phyloP scores from a whole-genome alignment of 2,797 vertebrate species.

The Chiloscyllium punctatum region DNA sequence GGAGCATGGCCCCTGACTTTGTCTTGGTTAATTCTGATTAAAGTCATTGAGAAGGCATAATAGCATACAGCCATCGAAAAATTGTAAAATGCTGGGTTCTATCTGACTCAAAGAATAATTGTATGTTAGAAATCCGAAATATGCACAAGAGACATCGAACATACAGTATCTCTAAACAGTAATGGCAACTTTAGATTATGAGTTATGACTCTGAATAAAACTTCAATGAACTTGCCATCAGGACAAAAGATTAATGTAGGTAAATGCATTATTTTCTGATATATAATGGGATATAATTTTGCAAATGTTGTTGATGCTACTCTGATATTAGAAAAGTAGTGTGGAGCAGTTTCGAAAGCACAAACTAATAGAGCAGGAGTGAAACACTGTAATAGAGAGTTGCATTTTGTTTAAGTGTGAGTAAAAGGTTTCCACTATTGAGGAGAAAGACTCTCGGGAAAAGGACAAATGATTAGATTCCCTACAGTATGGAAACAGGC shows the following conservation, averaged over 20 bases:
- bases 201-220: not conserved
- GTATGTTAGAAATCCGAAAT: not conserved
- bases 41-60: not conserved
- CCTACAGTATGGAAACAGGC: too few species aligned
- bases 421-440: too few species aligned
- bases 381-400: too few species aligned
- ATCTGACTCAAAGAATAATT: not conserved
- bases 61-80: not conserved
- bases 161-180: not conserved
- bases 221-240: not conserved
- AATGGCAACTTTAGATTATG: not conserved
- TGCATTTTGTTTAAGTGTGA: too few species aligned
- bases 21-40: not conserved
- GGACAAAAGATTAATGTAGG: not conserved
- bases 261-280: not conserved
- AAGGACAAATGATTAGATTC: too few species aligned
- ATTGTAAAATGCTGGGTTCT: too few species aligned
- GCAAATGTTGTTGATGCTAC: too few species aligned
- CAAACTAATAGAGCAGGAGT: too few species aligned
- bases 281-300: too few species aligned
- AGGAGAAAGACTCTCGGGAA: too few species aligned
- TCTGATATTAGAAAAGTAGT: too few species aligned
- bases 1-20: conserved; percentile 14
- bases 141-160: not conserved
- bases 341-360: too few species aligned